Evolutionary conservation across 23 tunicate genomes (phyloP), one percentile per base, ranked within the genome.

Genomic region (Styela clava): DNA sequence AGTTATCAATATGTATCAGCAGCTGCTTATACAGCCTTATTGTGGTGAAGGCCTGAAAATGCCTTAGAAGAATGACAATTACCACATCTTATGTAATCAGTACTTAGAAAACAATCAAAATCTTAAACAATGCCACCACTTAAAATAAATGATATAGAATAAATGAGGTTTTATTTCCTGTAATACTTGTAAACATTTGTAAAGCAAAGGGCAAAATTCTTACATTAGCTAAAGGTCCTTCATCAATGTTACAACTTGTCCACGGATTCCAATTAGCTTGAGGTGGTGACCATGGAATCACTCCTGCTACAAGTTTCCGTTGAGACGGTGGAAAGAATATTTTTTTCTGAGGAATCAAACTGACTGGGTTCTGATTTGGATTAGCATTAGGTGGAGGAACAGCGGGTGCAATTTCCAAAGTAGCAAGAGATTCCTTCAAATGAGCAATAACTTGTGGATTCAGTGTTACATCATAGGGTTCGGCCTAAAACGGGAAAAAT

Each of bases 211-310:
- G n/a, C n/a, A n/a, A n/a, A 44, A 44, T 31, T 61, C 97, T 76
- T 65, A 91, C 97, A 78, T 91, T 82, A 19, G 97, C 97, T 25
- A 91, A 69, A 2, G 98, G 98, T 16, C 98, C 98, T 94, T 94
- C 98, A 64, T 94, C 98, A 76, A 94, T 94, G 64, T 94, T 94
- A 44, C 93, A 94, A 33, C 98, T 88, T 2, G 98, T 94, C 98
- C 98, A 94, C 19, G 98, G 98, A 69, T 94, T 88, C 98, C 98
- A 94, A 70, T 85, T 94, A 63, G 86, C 89, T 80, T 83, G 86
- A 0, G 98, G 98, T 2, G 98, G 98, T 3, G 93, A 94, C 98
- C 98, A 94, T 23, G 98, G 98, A 7, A 94, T 94, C 18, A 91
- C 97, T 2, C 90, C 90, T 31, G 87, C 87, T 19, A 71, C 86